Evolutionary conservation across 1,140 invertebrate species (phyloP).

Genomic region (Glomeris maerens): DNA sequence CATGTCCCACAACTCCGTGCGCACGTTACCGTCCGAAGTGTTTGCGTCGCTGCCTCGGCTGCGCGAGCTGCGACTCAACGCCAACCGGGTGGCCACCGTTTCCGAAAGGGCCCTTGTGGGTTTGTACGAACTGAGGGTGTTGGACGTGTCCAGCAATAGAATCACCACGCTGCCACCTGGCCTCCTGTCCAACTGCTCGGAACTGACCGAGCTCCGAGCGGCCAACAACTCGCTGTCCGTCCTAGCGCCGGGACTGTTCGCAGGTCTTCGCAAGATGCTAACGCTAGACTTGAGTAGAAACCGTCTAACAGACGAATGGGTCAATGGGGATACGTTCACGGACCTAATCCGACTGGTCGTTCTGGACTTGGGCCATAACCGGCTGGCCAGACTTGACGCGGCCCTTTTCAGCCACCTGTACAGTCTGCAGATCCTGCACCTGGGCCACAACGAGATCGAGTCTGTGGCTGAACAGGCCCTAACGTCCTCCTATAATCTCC

Average conservation of each 20-base stretch:
- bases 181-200: constrained; percentile 58
- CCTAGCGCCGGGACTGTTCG: constrained; percentile 59
- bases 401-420: constrained; percentile 66
- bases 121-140: constrained; percentile 44
- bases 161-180: constrained; percentile 70
- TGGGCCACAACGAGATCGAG: constrained; percentile 63
- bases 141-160: constrained; percentile 63
- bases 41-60: constrained; percentile 59
- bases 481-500: constrained; percentile 64
- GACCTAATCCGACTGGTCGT: constrained; percentile 72
- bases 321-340: constrained; percentile 63
- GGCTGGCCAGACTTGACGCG: constrained; percentile 60
- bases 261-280: constrained; percentile 56
- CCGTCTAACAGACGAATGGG: constrained; percentile 61
- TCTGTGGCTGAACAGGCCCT: constrained; percentile 64
- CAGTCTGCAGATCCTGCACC: constrained; percentile 62
- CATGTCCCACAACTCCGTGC: constrained; percentile 59
- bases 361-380: constrained; percentile 70
- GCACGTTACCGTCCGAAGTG: constrained; percentile 55
- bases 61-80: constrained; percentile 56
- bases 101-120: constrained; percentile 55
- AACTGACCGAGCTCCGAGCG: constrained; percentile 66
- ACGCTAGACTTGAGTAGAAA: constrained; percentile 76
- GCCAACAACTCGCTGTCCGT: constrained; percentile 69
- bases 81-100: constrained; percentile 54